Conservation (phyloP, 2,113 vertebrate species). For the Solea solea region DNA sequence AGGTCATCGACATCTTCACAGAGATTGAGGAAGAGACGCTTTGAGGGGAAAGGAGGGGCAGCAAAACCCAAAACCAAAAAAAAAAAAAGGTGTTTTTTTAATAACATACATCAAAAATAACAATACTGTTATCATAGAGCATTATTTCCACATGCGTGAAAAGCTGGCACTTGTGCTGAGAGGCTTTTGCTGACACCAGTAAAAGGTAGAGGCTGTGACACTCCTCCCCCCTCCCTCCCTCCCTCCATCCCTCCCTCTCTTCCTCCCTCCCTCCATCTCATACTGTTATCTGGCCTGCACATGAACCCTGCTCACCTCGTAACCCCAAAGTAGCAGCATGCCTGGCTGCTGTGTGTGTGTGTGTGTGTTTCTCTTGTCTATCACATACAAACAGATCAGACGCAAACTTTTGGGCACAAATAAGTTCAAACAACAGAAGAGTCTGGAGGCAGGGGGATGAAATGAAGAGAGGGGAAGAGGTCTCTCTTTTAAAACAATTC, state of each 20-base stretch:
- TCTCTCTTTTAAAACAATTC: not conserved
- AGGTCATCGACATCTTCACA: no score
- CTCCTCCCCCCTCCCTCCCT: slow-evolving; percentile 1
- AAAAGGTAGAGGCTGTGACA: slow-evolving; percentile 11
- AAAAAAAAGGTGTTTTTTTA: no score
- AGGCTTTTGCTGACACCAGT: slow-evolving; percentile 34
- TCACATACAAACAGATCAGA: slow-evolving; percentile 24
- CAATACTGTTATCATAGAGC: not conserved
- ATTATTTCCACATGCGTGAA: not conserved
- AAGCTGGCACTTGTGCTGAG: slow-evolving; percentile 8
- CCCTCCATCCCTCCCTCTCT: not conserved
- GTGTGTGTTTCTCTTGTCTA: not conserved
- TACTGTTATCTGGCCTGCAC: slow-evolving; percentile 55
- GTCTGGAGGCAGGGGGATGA: not conserved
- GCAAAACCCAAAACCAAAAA: no score
- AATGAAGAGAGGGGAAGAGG: not conserved
- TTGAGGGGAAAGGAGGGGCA: no score
- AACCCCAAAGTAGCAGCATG: slow-evolving; percentile 40
- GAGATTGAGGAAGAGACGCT: no score
- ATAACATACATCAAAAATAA: not conserved
- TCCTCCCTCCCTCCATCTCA: slow-evolving; percentile 15
- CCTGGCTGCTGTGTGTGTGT: slow-evolving; percentile 5
- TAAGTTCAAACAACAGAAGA: not conserved
- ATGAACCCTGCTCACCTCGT: slow-evolving; percentile 52
- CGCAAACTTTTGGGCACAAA: not conserved